Evolutionary conservation across 1,140 invertebrate genomes (phyloP).

Genomic region (Subanguina moxae): DNA sequence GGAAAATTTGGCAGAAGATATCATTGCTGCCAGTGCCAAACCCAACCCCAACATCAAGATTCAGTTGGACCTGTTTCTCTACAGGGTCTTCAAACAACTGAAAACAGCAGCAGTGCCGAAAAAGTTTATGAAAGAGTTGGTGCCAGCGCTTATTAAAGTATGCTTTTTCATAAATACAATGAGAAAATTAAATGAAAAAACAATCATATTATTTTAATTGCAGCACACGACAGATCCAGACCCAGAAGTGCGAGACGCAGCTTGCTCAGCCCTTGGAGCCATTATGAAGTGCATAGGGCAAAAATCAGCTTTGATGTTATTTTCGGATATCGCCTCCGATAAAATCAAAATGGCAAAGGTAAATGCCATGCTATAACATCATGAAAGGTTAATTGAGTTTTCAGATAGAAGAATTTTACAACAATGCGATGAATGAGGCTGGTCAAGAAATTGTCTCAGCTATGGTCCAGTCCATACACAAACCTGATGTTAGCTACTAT

Average conservation of each 20-base stretch:
- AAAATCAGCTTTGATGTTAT: conserved; percentile 77
- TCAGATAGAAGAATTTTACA: conserved; percentile 19
- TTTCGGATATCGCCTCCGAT: conserved; percentile 76
- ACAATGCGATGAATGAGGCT: conserved; percentile 41
- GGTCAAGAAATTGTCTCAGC: conserved; percentile 24
- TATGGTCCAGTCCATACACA: conserved; percentile 40
- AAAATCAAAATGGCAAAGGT: conserved; percentile 84
- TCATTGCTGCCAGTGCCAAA: conserved; percentile 70
- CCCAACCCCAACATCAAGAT: conserved; percentile 30
- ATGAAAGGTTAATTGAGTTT: not conserved
- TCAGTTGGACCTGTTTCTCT: conserved; percentile 27
- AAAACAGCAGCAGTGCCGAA: conserved; percentile 18
- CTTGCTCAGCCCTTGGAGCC: conserved; percentile 79
- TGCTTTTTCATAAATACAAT: not conserved
- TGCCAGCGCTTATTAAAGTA: conserved; percentile 16
- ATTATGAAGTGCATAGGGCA: conserved; percentile 90
- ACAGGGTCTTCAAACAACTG: conserved; percentile 22
- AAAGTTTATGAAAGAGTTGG: conserved; percentile 18
- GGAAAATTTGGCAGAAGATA: conserved; percentile 81
- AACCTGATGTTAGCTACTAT: conserved; percentile 33
- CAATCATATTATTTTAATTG: no score
- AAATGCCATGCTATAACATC: not conserved
- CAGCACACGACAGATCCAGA: conserved; percentile 39
- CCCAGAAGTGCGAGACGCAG: conserved; percentile 61
- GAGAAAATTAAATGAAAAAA: not conserved